Percentiles rank a stretch among this genome's conserved stretches.
These are phyloP conservation scores for Otis tarda DNA, from an alignment of 2,113 vertebrate genomes.

Conservation along the genomic window DNA sequence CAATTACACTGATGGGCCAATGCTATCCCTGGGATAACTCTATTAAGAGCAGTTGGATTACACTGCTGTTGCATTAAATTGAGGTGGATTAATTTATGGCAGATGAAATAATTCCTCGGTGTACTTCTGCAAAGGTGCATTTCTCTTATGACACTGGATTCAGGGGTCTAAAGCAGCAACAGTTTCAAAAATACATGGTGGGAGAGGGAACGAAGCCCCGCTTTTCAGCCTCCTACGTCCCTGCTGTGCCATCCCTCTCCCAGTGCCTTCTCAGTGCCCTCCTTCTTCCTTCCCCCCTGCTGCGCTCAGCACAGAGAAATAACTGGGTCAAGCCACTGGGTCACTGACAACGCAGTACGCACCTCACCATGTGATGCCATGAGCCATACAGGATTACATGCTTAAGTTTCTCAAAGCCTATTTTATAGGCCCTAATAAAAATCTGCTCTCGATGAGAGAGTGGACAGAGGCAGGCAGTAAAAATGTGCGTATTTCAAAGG, in stretches of 20 bases:
- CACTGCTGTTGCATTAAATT: neutral
- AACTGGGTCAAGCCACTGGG: conserved; percentile 23
- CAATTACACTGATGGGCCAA: neutral
- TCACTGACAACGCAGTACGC: neutral
- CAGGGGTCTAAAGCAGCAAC: neutral
- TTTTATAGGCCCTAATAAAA: neutral
- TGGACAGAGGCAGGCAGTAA: neutral
- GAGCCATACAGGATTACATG: neutral
- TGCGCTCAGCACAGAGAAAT: neutral
- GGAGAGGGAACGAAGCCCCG: neutral
- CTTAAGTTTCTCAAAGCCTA: conserved; percentile 2
- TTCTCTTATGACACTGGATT: neutral
- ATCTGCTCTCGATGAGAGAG: neutral
- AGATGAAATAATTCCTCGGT: neutral
- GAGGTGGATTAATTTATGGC: neutral
- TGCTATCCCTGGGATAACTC: neutral
- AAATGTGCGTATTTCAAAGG: neutral
- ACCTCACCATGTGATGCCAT: neutral
- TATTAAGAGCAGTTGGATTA: neutral
- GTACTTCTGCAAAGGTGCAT: neutral
- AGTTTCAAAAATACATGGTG: neutral
- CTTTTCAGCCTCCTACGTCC: neutral
- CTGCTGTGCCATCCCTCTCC: neutral
- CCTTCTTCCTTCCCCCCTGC: neutral
- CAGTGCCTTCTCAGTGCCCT: neutral